Base-by-base conservation (phyloP, 1,140 invertebrate species). In the Macrosteles quadrilineatus region DNA sequence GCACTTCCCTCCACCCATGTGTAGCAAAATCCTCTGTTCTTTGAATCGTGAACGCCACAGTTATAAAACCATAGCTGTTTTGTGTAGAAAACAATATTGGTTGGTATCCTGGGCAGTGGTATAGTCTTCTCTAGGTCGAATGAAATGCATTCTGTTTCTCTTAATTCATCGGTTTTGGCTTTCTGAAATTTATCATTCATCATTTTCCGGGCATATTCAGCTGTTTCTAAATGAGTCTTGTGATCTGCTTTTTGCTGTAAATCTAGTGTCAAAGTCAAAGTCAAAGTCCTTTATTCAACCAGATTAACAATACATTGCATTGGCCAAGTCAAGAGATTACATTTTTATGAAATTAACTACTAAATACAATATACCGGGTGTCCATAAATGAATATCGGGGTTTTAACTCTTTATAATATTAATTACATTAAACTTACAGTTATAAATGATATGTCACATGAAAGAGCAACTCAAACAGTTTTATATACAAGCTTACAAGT, bases 1-100 rank as follows among this genome's bases (percentile, higher is more conserved):
- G 78, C 73, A 57, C 73, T 69, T 25, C 74, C 76, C 75, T 80
- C 77, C 19, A 76, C 66, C 76, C 78, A 80, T 17, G 76, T 64
- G 73, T 77, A 75, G 69, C 70, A 80, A 66, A 75, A 71, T 23
- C 53, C 70, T 72, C 73, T 30, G 27, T 73, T 72, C 11, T 59
- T 73, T 9, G 68, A 73, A 21, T 66, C 31, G 70, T 78, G 76
- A 17, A 80, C 71, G 21, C 17, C 40, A 45, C 11, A 45, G 23
- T 67, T 67, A 4, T 67, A 67, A 4, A 80, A 1, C 74, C 73
- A 78, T 1, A 81, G 32, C 62, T 79, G 77, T 1, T 75, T 62
- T 73, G 78, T 80, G 68, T 80, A 78, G 69, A 75, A 79, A 17
- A 74, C 68, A 21, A 74, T 70, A 68, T 75, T 76, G 29, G 72